Percentiles rank a stretch among this genome's conserved stretches.
phyloP scores from a whole-genome alignment of 1,140 invertebrate genomes.

The silkworm (Bombyx mori) region DNA sequence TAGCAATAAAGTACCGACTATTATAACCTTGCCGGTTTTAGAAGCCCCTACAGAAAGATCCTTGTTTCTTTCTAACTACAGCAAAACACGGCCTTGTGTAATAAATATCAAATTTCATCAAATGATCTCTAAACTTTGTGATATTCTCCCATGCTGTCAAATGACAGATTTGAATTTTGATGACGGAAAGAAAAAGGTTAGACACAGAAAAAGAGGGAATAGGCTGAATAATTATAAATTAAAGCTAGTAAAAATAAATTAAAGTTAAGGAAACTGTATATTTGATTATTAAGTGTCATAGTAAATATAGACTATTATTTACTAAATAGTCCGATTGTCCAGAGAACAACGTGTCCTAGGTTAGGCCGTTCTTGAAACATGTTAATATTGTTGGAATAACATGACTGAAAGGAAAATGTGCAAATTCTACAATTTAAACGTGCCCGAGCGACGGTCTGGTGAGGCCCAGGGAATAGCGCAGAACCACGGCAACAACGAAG shows the following conservation, averaged over 20 bases:
- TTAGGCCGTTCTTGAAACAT: slow-evolving; percentile 67
- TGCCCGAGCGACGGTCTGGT: slow-evolving; percentile 60
- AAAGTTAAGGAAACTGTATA: slow-evolving; percentile 22
- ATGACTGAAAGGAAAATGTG: slow-evolving; percentile 70
- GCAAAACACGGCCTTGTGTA: no score
- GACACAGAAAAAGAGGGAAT: slow-evolving; percentile 65
- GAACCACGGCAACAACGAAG: slow-evolving; percentile 44
- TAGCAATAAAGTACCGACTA: no score
- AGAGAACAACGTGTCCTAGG: slow-evolving; percentile 63
- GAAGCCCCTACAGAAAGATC: neutral
- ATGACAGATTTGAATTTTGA: slow-evolving; percentile 66
- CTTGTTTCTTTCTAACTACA: neutral
- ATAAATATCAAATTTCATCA: no score
- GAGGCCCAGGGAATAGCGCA: slow-evolving; percentile 31
- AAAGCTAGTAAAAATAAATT: slow-evolving; percentile 37
- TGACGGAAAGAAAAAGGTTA: slow-evolving; percentile 70
- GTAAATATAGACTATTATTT: slow-evolving; percentile 20
- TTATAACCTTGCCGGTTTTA: neutral
- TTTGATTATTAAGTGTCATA: slow-evolving; percentile 27
- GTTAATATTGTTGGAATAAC: slow-evolving; percentile 61
- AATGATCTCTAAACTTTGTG: neutral
- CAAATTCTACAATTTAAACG: slow-evolving; percentile 69
- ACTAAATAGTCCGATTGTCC: slow-evolving; percentile 29
- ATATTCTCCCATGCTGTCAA: slow-evolving; percentile 33
- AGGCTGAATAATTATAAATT: slow-evolving; percentile 44